Evolutionary conservation across 2,797 vertebrate species (phyloP), one percentile per base, ranked within the genome.

Genomic region (Dryobates pubescens): DNA sequence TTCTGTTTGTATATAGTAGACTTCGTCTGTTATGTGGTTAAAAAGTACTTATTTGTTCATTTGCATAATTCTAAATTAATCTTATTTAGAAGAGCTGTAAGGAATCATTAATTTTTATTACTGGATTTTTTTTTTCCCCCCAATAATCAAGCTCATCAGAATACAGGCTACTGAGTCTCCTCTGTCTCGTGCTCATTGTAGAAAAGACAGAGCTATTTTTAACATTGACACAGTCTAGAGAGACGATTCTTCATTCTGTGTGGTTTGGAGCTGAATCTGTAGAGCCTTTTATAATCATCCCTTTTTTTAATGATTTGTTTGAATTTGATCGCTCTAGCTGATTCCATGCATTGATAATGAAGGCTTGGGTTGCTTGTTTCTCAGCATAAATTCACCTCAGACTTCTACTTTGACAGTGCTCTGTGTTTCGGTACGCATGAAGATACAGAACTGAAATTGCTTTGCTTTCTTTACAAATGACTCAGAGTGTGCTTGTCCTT

Each of bases 391-490:
- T 97, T 97, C 95, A 97, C 96, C 95, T 97, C 97, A 96, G 97
- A 97, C 97, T 97, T 97, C 96, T 96, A 95, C 96, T 97, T 95
- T 97, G 97, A 97, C 97, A 97, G 97, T 75, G 97, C 94, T 96
- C 95, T 90, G 94, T 96, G 89, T 96, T 96, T 97, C 96, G 65
- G 95, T 94, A 86, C 43, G 94, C 97, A 67, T 94, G 94, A 96
- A 97, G 97, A 97, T 97, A 96, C 89, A 95, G 97, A 96, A 97
- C 96, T 96, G 97, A 97, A 98, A 98, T 98, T 97, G 97, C 97
- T 97, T 96, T 97, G 97, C 97, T 98, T 98, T 97, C 98, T 98
- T 97, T 97, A 97, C 97, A 97, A 98, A 98, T 98, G 97, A 97
- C 97, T 98, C 98, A 96, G 97, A 96, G 96, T 94, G 96, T 97